phyloP scores from a whole-genome alignment of 2,113 vertebrate species.

The Dipodomys ordii region DNA sequence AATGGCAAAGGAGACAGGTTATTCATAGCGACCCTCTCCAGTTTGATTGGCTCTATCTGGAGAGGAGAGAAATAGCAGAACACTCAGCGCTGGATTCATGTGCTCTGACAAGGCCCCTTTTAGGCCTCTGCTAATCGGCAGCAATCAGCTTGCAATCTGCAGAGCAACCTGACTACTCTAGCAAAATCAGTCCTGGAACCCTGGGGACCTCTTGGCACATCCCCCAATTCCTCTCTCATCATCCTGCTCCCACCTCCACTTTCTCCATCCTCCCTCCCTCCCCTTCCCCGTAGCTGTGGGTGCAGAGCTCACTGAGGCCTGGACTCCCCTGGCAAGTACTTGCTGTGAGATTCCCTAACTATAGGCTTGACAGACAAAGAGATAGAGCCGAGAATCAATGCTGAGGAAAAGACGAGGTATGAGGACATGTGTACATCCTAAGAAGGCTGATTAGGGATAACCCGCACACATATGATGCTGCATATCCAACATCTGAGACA shows the following conservation, averaged over 20 bases:
- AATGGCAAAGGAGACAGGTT: constrained; percentile 1
- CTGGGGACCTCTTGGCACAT: background rate
- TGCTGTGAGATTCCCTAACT: background rate
- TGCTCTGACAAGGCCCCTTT: constrained; percentile 32
- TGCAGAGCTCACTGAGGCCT: background rate
- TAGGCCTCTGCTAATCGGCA: constrained; percentile 31
- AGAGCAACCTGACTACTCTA: background rate
- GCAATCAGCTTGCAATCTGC: constrained; percentile 64
- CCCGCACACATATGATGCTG: background rate
- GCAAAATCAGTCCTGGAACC: constrained; percentile 41
- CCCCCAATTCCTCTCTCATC: background rate
- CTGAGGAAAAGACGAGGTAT: background rate
- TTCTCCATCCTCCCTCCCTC: background rate
- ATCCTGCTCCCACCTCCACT: background rate
- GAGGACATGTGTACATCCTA: background rate
- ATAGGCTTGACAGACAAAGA: background rate
- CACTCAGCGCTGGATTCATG: background rate
- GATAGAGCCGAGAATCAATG: background rate
- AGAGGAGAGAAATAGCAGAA: constrained; percentile 31
- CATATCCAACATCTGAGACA: background rate
- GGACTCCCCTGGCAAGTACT: background rate
- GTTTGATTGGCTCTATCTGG: constrained; percentile 58
- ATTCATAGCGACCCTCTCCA: background rate
- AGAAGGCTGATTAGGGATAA: background rate
- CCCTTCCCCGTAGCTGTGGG: background rate